Evolutionary conservation across 2,113 vertebrate species (phyloP), one percentile per base, ranked within the genome.

Genomic region (Hyperoodon ampullatus): DNA sequence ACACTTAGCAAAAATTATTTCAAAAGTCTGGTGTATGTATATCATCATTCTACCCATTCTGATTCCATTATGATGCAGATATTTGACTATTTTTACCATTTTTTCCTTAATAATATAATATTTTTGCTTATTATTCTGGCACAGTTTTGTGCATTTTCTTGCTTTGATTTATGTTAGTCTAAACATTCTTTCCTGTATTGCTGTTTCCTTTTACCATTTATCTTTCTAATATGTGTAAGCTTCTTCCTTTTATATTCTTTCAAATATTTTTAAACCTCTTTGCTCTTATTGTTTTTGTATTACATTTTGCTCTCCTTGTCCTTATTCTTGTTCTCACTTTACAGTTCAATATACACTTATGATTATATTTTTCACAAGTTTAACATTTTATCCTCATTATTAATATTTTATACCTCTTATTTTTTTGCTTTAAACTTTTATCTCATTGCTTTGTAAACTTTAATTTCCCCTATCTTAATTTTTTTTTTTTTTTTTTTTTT

Each of bases 381-480:
- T 89, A 75, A n/a, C 5, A 75, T 75, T 88, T 93, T 75, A 91
- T 35, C 9, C 6, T 93, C 16, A 72, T 13, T 65, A 33, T 60
- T 42, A 86, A 71, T 39, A 21, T 92, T 68, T 71, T 44, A 30
- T 44, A 66, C 0, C 19, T 53, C 16, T 94, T 65, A 71, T 65
- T 77, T 81, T 90, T 47, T 47, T 74, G 23, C 23, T 83, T 92
- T 84, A 83, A 78, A 83, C 8, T 87, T 83, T 94, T 60, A 78
- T 68, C 13, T 91, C 35, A 14, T 77, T 97, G 47, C 12, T 83
- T 93, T 95, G 72, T 85, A n/a, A 65, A 53, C 1, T 90, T 96
- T 83, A 65, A 58, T 87, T 90, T 53, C 12, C 15, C 42, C 85
- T 77, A 60, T 55, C 30, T 70, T 77, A 83, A 94, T 39, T 87